These are phyloP conservation scores for Sebastes variabilis DNA, from an alignment of 2,797 vertebrate species.

Conservation along the genomic window DNA sequence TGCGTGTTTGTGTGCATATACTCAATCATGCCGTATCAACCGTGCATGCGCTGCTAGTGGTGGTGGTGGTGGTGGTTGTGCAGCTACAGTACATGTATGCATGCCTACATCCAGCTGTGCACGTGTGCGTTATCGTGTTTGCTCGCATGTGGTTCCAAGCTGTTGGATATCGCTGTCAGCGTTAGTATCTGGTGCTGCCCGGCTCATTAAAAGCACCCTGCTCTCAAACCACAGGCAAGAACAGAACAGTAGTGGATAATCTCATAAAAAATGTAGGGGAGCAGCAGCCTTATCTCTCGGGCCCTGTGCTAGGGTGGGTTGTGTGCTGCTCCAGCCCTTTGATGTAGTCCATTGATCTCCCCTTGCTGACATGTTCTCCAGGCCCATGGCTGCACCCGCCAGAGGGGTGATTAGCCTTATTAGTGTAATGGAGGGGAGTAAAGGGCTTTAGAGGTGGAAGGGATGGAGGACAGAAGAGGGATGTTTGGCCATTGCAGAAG, in stretches of 20 bases:
- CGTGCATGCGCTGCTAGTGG: not conserved
- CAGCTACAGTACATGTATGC: not conserved
- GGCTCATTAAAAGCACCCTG: slow-evolving; percentile 73
- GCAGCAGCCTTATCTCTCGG: slow-evolving; percentile 71
- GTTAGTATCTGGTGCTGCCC: slow-evolving; percentile 48
- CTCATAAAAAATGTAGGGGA: slow-evolving; percentile 80
- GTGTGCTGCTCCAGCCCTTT: slow-evolving; percentile 75
- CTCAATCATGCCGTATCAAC: slow-evolving; percentile 9
- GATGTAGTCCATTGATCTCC: slow-evolving; percentile 83
- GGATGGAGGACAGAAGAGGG: slow-evolving; percentile 38
- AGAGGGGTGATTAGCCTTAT: slow-evolving; percentile 80
- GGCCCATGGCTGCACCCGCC: slow-evolving; percentile 68
- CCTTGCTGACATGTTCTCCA: slow-evolving; percentile 75
- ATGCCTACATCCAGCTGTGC: not conserved
- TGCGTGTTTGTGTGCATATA: slow-evolving; percentile 22
- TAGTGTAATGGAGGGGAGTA: slow-evolving; percentile 79
- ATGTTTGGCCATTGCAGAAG: slow-evolving; percentile 49
- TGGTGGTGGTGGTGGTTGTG: not conserved
- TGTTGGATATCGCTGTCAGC: slow-evolving; percentile 38
- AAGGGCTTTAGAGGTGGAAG: slow-evolving; percentile 69
- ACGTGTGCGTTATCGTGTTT: slow-evolving; percentile 24
- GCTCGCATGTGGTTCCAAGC: slow-evolving; percentile 34
- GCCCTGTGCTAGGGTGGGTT: slow-evolving; percentile 64
- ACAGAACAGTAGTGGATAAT: slow-evolving; percentile 75
- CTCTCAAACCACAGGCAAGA: slow-evolving; percentile 63